These are phyloP conservation scores for Mesocentrotus franciscanus DNA, from an alignment of 53 echinoderm and acorn worm species.

Conservation along the genomic window DNA sequence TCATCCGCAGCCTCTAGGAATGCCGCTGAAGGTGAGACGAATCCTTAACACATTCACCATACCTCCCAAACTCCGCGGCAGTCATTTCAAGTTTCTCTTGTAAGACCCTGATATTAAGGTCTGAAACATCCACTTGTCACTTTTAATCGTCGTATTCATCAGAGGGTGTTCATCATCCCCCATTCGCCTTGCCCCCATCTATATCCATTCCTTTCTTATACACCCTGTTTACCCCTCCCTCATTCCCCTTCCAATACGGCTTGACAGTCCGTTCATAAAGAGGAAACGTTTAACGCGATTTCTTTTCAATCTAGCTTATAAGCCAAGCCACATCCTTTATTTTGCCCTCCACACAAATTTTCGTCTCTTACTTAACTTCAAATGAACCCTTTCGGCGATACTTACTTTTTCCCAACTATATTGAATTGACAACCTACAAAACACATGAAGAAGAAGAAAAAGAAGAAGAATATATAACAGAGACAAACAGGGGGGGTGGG, in stretches of 20 bases:
- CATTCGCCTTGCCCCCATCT: neutral
- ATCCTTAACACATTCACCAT: neutral
- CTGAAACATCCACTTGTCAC: slow-evolving; percentile 38
- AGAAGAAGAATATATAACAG: slow-evolving; percentile 5
- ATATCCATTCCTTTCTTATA: neutral
- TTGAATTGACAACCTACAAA: neutral
- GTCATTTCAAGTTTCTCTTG: slow-evolving; percentile 1
- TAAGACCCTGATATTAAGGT: neutral
- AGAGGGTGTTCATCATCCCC: neutral
- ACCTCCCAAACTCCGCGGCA: neutral
- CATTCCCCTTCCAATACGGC: neutral
- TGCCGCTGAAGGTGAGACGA: neutral
- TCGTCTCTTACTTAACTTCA: neutral
- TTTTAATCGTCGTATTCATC: neutral
- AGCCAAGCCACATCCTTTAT: slow-evolving; percentile 15
- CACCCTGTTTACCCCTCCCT: slow-evolving; percentile 2
- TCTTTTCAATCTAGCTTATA: slow-evolving; percentile 18
- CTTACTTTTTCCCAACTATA: neutral
- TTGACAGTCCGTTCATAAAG: neutral
- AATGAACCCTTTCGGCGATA: slow-evolving; percentile 36
- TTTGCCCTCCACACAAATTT: neutral
- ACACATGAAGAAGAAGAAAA: neutral
- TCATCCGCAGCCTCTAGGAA: neutral
- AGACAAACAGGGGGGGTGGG: neutral
- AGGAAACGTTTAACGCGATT: slow-evolving; percentile 61